Evolutionary conservation across 2,113 vertebrate species (phyloP).

Genomic region (Piaya cayana): DNA sequence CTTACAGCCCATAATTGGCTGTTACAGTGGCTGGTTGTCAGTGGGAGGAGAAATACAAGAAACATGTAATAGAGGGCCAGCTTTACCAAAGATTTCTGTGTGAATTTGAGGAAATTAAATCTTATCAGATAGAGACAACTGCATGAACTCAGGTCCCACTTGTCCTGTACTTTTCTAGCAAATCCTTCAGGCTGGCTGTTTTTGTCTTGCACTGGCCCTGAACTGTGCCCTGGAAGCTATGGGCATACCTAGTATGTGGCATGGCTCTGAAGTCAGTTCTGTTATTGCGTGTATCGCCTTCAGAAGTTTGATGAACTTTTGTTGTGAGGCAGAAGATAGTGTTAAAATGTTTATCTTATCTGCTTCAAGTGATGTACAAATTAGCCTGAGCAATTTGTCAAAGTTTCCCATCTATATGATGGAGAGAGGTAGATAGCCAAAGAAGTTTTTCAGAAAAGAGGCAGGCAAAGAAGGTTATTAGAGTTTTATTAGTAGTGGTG

Average conservation of each 20-base stretch:
- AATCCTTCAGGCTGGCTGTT: background rate
- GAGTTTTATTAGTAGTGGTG: background rate
- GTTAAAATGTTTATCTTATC: too few species aligned
- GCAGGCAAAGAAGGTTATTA: background rate
- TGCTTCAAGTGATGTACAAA: background rate
- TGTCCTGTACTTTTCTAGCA: background rate
- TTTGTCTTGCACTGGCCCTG: background rate
- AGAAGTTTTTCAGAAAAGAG: background rate
- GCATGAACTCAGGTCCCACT: background rate
- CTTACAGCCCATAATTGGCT: background rate
- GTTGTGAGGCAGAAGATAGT: too few species aligned
- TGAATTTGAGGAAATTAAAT: background rate
- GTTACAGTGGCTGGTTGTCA: background rate
- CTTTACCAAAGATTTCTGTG: background rate
- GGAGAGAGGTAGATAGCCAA: background rate
- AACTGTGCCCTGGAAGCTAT: background rate
- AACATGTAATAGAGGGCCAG: background rate
- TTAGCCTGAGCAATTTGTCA: background rate
- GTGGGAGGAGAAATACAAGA: background rate
- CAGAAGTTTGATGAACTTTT: background rate
- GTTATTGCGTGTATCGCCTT: background rate
- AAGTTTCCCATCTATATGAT: background rate
- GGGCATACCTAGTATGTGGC: fast-evolving
- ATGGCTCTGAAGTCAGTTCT: background rate
- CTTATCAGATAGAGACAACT: background rate